Conservation (phyloP, 2,113 vertebrate genomes). For the Arothron firmamentum region DNA sequence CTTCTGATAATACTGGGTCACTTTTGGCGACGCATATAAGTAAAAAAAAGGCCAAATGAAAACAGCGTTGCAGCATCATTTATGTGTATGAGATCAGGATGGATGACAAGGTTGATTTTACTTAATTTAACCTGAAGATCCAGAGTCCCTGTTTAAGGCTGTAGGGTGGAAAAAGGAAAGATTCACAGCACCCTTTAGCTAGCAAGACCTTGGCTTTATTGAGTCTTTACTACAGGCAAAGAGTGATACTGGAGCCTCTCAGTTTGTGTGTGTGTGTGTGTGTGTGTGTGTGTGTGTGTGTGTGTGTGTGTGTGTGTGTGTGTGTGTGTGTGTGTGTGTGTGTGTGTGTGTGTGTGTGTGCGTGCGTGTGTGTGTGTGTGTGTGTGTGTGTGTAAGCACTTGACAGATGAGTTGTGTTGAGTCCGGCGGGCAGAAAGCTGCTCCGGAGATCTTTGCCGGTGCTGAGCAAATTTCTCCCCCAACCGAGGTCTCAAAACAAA, state of each 20-base stretch:
- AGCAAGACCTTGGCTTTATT: slow-evolving; percentile 10
- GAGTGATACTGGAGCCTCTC: slow-evolving; percentile 6
- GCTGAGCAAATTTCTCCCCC: slow-evolving; percentile 27
- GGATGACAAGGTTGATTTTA: too few species aligned
- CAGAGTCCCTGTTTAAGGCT: too few species aligned
- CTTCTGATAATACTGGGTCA: too few species aligned
- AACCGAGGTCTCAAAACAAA: slow-evolving; percentile 39
- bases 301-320: slow-evolving; percentile 1
- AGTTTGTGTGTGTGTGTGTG: slow-evolving; percentile 26
- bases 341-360: slow-evolving; percentile 2
- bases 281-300: neutral
- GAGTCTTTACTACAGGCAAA: slow-evolving; percentile 20
- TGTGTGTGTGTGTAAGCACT: slow-evolving; percentile 8
- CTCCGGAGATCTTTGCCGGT: slow-evolving; percentile 52
- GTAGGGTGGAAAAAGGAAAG: neutral
- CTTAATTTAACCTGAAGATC: too few species aligned
- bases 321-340: slow-evolving; percentile 31
- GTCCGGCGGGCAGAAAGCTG: slow-evolving; percentile 56
- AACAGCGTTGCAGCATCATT: too few species aligned
- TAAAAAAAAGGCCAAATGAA: too few species aligned
- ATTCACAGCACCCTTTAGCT: slow-evolving; percentile 15
- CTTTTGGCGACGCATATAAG: too few species aligned
- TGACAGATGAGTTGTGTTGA: slow-evolving; percentile 50
- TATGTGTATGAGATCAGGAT: too few species aligned
- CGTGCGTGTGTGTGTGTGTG: neutral